phyloP scores from a whole-genome alignment of 1,140 invertebrate genomes.

The Tetramorium parvispinum region DNA sequence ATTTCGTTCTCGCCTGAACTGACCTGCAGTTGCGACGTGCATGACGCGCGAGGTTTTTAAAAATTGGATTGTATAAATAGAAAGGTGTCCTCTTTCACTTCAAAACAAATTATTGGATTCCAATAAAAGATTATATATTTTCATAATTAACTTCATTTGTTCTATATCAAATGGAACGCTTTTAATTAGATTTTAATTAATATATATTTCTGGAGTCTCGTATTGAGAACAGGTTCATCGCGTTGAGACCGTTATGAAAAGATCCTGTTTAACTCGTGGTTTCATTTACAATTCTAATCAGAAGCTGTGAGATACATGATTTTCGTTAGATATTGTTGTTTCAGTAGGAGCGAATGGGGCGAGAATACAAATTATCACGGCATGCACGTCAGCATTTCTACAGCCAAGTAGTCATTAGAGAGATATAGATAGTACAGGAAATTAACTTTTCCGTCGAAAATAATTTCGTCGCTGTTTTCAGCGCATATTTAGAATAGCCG shows the following conservation, averaged over 20 bases:
- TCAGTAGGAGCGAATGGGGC: not conserved
- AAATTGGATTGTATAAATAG: conserved; percentile 6
- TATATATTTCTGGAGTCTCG: not conserved
- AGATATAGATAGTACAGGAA: conserved; percentile 28
- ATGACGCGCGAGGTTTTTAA: not conserved
- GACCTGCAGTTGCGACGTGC: not conserved
- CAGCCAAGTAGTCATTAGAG: conserved; percentile 6
- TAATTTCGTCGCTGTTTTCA: not conserved
- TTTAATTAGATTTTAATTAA: not conserved
- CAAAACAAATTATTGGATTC: not conserved
- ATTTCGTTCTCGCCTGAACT: not conserved
- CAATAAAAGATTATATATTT: not conserved
- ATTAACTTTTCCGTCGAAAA: conserved; percentile 31
- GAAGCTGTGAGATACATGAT: not conserved
- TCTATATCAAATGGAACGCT: not conserved
- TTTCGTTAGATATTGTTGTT: not conserved
- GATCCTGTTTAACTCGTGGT: not conserved
- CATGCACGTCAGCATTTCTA: conserved; percentile 2
- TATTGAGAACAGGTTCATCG: not conserved
- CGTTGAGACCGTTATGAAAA: not conserved
- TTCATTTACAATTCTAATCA: conserved; percentile 37
- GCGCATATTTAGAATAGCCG: conserved; percentile 15
- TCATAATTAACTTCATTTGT: conserved; percentile 8
- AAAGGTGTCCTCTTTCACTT: not conserved
- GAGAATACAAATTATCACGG: not conserved